phyloP scores from a whole-genome alignment of 1,140 invertebrate genomes.

The Papilio glaucus region DNA sequence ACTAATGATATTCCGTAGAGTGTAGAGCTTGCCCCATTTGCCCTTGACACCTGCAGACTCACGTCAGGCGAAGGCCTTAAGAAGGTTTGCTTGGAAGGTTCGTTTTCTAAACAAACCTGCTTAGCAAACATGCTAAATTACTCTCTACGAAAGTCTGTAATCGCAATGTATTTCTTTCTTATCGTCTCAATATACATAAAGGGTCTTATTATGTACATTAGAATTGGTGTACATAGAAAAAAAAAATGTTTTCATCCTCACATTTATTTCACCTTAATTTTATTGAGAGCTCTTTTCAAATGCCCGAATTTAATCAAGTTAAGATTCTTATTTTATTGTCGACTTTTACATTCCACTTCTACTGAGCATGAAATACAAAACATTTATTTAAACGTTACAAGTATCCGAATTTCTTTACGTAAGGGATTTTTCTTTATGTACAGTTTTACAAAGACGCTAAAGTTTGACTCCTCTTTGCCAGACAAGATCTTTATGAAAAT shows the following conservation, averaged over 20 bases:
- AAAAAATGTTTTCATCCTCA: constrained; percentile 1
- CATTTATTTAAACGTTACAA: constrained; percentile 21
- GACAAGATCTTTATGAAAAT: neutral
- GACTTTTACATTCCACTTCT: constrained; percentile 12
- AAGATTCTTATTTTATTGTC: constrained; percentile 30
- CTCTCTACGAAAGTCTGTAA: no score
- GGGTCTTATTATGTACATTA: neutral
- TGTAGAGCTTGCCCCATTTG: no score
- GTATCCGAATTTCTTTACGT: constrained; percentile 9
- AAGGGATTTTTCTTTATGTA: constrained; percentile 11
- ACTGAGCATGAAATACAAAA: constrained; percentile 25
- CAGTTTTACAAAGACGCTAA: neutral
- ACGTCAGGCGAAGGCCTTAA: no score
- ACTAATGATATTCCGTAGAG: no score
- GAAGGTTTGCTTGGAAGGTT: no score
- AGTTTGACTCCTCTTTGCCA: neutral
- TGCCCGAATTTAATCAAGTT: constrained; percentile 28
- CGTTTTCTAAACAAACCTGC: no score
- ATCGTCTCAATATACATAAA: no score
- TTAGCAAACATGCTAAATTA: no score
- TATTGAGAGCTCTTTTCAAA: constrained; percentile 29
- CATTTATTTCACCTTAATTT: constrained; percentile 22
- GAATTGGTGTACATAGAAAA: neutral
- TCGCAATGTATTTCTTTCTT: no score
- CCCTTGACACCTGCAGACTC: no score